Evolutionary conservation across 2,113 vertebrate species (phyloP).

Genomic region (Myotis lucifugus): DNA sequence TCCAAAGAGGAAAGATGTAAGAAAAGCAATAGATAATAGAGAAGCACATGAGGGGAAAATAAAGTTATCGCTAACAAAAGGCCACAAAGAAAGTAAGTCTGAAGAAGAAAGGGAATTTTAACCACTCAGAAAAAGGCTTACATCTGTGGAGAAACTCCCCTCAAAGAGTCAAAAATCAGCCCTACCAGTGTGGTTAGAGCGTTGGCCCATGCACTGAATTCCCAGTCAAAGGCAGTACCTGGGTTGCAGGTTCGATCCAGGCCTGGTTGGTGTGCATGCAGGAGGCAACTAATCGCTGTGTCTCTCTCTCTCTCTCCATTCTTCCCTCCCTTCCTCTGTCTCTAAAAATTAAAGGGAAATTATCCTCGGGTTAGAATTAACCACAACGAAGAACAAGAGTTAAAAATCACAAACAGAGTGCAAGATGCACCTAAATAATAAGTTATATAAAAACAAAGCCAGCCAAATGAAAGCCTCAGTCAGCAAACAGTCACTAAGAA

Average conservation of each 20-base stretch:
- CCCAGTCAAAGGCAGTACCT: no score
- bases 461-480: background rate
- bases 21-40: slow-evolving; percentile 16
- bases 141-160: no score
- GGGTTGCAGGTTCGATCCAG: no score
- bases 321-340: no score
- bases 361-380: no score
- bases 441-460: slow-evolving; percentile 48
- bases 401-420: slow-evolving; percentile 51
- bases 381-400: slow-evolving; percentile 4
- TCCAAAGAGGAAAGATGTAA: background rate
- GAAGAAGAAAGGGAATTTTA: slow-evolving; percentile 62
- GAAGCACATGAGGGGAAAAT: background rate
- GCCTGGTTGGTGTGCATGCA: no score
- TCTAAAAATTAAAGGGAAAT: no score
- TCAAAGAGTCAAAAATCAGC: slow-evolving; percentile 45
- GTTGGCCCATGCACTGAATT: no score
- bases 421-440: slow-evolving; percentile 4
- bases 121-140: slow-evolving; percentile 15
- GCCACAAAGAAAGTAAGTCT: slow-evolving; percentile 3
- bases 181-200: no score
- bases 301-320: no score
- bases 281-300: no score
- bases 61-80: no score
- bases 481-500: background rate